Base-by-base conservation (phyloP, 37 sponge, comb jelly and placozoan species). In the Theonella swinhoei region DNA sequence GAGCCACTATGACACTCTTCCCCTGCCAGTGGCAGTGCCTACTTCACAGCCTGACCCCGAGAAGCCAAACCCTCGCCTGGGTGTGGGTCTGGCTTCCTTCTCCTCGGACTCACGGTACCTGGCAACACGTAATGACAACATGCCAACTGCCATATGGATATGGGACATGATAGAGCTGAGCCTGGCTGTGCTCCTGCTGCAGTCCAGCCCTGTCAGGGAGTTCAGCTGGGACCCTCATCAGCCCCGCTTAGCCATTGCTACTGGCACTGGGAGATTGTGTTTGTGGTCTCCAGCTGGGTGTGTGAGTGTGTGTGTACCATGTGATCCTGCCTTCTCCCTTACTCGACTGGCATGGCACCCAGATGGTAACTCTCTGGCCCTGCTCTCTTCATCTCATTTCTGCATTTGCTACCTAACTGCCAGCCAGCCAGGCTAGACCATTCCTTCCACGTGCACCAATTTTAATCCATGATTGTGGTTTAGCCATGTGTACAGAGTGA, bases 101-200 rank as follows among this genome's bases (percentile, higher is more conserved):
- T 94, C 95, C 71, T 37, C 80, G 0, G 95, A 95, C 81, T 88
- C 81, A 38, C 80, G 80, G 25, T 95, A 95, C 76, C 64, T 99
- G 32, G 99, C 94, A 8, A 99, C 93, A 23, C 42, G 74, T 36
- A 97, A 92, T 82, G 98, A 93, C 47, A 97, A 97, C 86, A 90
- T 93, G 94, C 97, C 99, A n/a, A 92, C 77, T 59, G 80, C 88
- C 0, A 77, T 99, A 39, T 99, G 99, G 99, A 84, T 99, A 1
- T 99, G 97, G 97, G 81, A 84, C 66, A 64, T 96, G 61, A 34
- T 54, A 62, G 90, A 85, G 37, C 79, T 96, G 42, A 62, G 62
- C 1, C 83, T 94, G 39, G 19, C 64, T 42, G 95, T 80, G 0
- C 34, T 96, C 14, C 80, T 99, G 61, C 39, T 95, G 0, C 97